phyloP scores from a whole-genome alignment of 1,140 invertebrate species.

The Zaprionus davidi region DNA sequence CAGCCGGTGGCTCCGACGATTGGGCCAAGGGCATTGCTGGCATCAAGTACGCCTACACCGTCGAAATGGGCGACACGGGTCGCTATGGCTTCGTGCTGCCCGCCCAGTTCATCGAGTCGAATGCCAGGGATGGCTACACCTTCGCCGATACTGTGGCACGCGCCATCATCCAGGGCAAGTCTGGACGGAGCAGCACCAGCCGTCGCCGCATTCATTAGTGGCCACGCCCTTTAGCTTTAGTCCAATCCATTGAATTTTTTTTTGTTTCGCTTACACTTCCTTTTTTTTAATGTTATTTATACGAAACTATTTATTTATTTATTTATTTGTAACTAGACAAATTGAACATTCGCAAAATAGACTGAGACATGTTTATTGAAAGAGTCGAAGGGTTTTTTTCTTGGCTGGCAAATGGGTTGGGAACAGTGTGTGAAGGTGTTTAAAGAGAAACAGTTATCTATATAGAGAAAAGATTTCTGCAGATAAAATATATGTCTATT shows the following conservation, averaged over 20 bases:
- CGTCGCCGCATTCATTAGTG: conserved; percentile 57
- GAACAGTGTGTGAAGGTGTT: neutral
- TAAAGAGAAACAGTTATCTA: neutral
- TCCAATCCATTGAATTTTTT: conserved; percentile 43
- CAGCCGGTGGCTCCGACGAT: conserved; percentile 94
- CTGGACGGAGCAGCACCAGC: conserved; percentile 46
- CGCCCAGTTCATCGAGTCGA: conserved; percentile 91
- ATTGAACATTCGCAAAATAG: conserved; percentile 72
- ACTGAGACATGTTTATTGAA: conserved; percentile 78
- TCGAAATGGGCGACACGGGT: conserved; percentile 96
- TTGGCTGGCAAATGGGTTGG: neutral
- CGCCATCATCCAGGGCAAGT: conserved; percentile 72
- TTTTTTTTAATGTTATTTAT: conserved; percentile 67
- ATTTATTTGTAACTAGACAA: conserved; percentile 78
- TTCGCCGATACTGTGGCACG: conserved; percentile 91
- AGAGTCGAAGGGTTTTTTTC: conserved; percentile 4
- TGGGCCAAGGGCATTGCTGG: conserved; percentile 93
- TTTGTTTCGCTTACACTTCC: conserved; percentile 36
- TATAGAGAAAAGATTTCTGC: too few species aligned
- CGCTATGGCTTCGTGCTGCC: conserved; percentile 95
- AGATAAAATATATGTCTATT: too few species aligned
- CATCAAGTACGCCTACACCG: conserved; percentile 95
- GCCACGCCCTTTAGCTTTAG: conserved; percentile 44
- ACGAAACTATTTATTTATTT: conserved; percentile 78
- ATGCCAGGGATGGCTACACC: conserved; percentile 93